phyloP scores from a whole-genome alignment of 2,888 invertebrate species.

The Romanomermis culicivorax region DNA sequence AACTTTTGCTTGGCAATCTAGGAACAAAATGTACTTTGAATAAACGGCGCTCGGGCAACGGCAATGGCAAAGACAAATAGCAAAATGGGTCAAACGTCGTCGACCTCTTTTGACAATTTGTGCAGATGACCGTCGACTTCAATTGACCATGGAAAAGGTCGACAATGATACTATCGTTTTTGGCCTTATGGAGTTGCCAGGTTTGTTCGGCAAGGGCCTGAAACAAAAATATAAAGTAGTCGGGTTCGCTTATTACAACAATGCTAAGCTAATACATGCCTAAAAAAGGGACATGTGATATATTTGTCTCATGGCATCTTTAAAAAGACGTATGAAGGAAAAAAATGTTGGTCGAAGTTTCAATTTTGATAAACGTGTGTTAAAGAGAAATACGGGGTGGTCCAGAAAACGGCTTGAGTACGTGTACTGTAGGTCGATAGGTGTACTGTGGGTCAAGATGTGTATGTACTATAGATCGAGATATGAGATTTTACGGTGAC shows the following conservation, averaged over 20 bases:
- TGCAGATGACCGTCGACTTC: slow-evolving; percentile 39
- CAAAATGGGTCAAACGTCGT: slow-evolving; percentile 42
- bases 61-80: slow-evolving; percentile 38
- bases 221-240: slow-evolving; percentile 8
- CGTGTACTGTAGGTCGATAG: too few relatives aligned
- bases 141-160: slow-evolving; percentile 40
- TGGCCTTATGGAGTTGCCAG: slow-evolving; percentile 37
- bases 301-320: not conserved
- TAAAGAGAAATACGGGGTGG: too few relatives aligned
- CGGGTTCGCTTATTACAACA: not conserved
- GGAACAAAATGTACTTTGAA: slow-evolving; percentile 32
- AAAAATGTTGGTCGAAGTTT: too few relatives aligned
- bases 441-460: too few relatives aligned
- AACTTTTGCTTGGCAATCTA: too few relatives aligned
- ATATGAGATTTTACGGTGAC: too few relatives aligned
- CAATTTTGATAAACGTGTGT: too few relatives aligned
- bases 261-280: not conserved
- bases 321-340: not conserved
- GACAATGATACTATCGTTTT: slow-evolving; percentile 40
- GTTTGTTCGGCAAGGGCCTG: slow-evolving; percentile 36
- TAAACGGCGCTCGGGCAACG: slow-evolving; percentile 32
- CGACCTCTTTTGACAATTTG: slow-evolving; percentile 37
- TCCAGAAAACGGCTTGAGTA: too few relatives aligned
- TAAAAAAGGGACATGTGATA: too few relatives aligned
- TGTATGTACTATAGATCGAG: too few relatives aligned